These are phyloP conservation scores for Galerucella nymphaeae DNA, from an alignment of 2,888 invertebrate species.

Conservation along the genomic window DNA sequence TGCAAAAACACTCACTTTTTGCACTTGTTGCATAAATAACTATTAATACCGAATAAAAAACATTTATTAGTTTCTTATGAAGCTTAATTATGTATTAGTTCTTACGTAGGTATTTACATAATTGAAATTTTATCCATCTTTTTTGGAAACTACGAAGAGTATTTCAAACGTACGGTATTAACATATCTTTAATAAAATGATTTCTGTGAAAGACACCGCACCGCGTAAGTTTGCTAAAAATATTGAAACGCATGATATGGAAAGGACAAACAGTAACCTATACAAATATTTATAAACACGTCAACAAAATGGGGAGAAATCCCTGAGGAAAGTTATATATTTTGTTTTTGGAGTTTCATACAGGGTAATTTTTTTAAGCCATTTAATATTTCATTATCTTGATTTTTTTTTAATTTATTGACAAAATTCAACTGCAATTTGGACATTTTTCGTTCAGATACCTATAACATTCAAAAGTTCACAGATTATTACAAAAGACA, in stretches of 20 bases:
- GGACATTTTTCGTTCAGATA: neutral
- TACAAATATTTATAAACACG: slow-evolving; percentile 16
- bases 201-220: slow-evolving; percentile 4
- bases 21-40: no score
- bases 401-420: neutral
- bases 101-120: no score
- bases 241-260: slow-evolving; percentile 11
- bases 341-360: slow-evolving; percentile 1
- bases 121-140: no score
- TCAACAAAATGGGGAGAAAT: slow-evolving; percentile 13
- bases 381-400: neutral
- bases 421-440: neutral
- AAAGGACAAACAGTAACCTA: slow-evolving; percentile 12
- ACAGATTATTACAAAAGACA: no score
- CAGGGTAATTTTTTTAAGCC: neutral
- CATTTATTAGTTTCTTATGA: no score
- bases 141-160: neutral
- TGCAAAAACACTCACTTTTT: no score
- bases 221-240: neutral
- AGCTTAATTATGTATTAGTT: no score
- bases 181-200: neutral
- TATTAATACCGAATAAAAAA: no score
- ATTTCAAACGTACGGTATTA: neutral
- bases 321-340: neutral
- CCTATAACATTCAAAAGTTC: no score